These are phyloP conservation scores for Pipistrellus kuhlii DNA, from an alignment of 2,797 vertebrate genomes.

Conservation along the genomic window DNA sequence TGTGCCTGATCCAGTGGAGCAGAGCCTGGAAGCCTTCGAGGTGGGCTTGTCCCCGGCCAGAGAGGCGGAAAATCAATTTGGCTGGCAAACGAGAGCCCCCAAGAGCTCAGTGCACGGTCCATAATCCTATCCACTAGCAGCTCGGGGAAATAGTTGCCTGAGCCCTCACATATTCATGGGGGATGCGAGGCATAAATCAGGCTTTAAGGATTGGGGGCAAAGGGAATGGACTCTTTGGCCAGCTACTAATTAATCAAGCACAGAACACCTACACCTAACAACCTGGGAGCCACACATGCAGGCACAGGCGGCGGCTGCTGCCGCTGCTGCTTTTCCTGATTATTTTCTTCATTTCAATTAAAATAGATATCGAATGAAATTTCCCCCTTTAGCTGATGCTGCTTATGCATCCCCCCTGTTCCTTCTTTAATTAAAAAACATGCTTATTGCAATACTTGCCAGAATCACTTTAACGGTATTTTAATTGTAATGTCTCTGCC, in stretches of 20 bases:
- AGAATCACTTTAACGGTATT: conserved; percentile 89
- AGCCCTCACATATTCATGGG: conserved; percentile 76
- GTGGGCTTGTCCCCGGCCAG: conserved; percentile 75
- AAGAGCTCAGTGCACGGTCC: conserved; percentile 64
- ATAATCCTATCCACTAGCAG: conserved; percentile 70
- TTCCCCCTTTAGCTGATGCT: conserved; percentile 86
- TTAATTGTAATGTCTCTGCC: conserved; percentile 90
- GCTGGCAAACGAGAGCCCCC: conserved; percentile 74
- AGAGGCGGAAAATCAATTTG: conserved; percentile 81
- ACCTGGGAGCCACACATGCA: conserved; percentile 62
- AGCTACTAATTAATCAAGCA: conserved; percentile 83
- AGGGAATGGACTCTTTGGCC: conserved; percentile 72
- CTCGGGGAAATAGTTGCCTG: conserved; percentile 76
- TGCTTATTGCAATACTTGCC: conserved; percentile 88
- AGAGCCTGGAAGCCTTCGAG: conserved; percentile 61
- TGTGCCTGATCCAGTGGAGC: conserved; percentile 71
- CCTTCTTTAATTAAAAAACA: conserved; percentile 91
- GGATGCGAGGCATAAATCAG: conserved; percentile 68
- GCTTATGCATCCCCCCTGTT: conserved; percentile 85
- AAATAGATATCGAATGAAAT: conserved; percentile 86
- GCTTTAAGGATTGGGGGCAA: conserved; percentile 72
- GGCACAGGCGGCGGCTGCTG: background rate
- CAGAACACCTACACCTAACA: conserved; percentile 76
- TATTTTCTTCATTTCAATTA: conserved; percentile 86
- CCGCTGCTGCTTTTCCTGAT: conserved; percentile 52